These are phyloP conservation scores for Salpingus planirostris DNA, from an alignment of 2,888 invertebrate genomes.

Conservation along the genomic window DNA sequence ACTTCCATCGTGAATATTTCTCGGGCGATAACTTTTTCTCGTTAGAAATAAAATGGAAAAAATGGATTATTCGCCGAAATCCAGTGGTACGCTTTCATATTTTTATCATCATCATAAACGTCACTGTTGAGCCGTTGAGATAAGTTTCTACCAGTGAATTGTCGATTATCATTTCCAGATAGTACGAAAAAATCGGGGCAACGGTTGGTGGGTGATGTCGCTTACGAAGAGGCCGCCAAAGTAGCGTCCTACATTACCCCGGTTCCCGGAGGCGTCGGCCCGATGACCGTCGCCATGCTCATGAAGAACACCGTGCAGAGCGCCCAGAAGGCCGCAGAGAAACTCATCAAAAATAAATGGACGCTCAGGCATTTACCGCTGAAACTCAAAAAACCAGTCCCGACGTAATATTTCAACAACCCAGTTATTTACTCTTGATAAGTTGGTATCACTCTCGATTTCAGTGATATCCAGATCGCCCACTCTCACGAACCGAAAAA, in stretches of 20 bases:
- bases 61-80: too few species aligned
- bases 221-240: constrained; percentile 66
- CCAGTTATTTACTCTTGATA: constrained; percentile 1
- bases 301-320: constrained; percentile 91
- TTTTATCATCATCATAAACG: too few species aligned
- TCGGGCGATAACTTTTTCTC: too few species aligned
- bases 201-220: constrained; percentile 91
- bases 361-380: constrained; percentile 59
- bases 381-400: constrained; percentile 61
- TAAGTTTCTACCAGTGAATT: too few species aligned
- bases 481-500: constrained; percentile 81
- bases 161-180: too few species aligned
- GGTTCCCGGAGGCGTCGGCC: constrained; percentile 95
- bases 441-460: constrained; percentile 7
- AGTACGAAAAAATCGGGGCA: constrained; percentile 67
- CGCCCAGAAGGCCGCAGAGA: constrained; percentile 56
- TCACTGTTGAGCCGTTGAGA: too few species aligned
- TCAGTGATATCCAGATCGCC: constrained; percentile 83
- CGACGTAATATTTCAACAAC: constrained; percentile 56
- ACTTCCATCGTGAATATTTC: too few species aligned
- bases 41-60: too few species aligned
- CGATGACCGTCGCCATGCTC: constrained; percentile 98
- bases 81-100: too few species aligned
- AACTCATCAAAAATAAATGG: constrained; percentile 58
- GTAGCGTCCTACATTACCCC: constrained; percentile 89